These are phyloP conservation scores for Muntiacus muntjak DNA, from an alignment of 2,113 vertebrate species.

Conservation along the genomic window DNA sequence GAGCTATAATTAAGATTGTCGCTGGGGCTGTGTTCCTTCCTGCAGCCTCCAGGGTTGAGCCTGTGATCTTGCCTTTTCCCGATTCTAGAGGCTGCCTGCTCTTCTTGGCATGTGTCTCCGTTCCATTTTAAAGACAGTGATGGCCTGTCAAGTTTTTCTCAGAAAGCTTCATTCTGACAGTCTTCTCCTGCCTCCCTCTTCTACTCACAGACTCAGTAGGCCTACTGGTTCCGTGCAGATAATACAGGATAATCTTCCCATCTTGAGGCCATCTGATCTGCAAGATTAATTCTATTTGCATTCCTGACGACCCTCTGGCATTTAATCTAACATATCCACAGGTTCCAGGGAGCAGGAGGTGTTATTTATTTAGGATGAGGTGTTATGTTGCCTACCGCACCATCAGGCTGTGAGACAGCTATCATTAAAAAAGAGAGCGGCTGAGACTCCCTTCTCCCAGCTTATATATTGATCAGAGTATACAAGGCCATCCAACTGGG, in stretches of 20 bases:
- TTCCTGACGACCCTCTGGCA: background rate
- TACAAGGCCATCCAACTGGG: fast-evolving
- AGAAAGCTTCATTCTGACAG: background rate
- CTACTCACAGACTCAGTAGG: background rate
- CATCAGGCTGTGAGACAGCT: no score
- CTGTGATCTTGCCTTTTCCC: background rate
- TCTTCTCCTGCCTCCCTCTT: background rate
- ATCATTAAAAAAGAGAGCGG: no score
- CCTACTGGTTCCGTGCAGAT: background rate
- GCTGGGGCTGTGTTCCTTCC: background rate
- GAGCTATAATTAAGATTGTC: background rate
- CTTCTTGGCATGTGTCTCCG: background rate
- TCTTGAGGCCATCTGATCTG: background rate
- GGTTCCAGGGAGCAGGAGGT: fast-evolving
- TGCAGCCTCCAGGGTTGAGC: background rate
- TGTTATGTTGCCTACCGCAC: background rate
- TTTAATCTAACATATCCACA: background rate
- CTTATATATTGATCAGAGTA: background rate
- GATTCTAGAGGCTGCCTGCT: background rate
- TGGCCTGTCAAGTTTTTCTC: background rate
- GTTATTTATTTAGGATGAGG: fast-evolving
- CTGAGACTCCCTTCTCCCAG: background rate
- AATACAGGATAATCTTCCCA: background rate
- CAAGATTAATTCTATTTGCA: background rate
- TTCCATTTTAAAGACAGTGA: background rate